phyloP scores from a whole-genome alignment of 2,888 invertebrate genomes.

The Poecilus cupreus region DNA sequence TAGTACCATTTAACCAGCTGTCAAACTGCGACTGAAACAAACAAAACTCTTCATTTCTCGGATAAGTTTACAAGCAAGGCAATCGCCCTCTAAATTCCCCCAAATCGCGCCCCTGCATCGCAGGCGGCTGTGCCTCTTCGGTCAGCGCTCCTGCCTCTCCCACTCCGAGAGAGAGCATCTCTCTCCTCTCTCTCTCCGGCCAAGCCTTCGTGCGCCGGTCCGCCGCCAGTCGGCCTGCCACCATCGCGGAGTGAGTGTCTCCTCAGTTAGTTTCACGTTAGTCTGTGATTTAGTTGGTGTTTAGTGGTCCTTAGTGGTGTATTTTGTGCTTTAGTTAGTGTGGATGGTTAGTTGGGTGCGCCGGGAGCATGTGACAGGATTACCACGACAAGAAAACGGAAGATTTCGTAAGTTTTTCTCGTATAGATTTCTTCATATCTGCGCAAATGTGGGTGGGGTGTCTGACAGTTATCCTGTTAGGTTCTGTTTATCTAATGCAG shows the following conservation, averaged over 20 bases:
- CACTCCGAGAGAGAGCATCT: not conserved
- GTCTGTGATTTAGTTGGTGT: not conserved
- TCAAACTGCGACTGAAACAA: too few species aligned
- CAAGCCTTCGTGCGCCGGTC: not conserved
- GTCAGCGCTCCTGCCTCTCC: not conserved
- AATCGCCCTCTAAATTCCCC: not conserved
- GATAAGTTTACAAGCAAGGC: not conserved
- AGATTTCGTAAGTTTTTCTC: not conserved
- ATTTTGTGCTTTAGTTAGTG: not conserved
- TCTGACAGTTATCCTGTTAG: not conserved
- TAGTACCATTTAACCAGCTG: not conserved
- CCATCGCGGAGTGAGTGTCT: not conserved
- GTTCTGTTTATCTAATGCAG: not conserved
- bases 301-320: not conserved
- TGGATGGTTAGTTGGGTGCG: not conserved
- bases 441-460: not conserved
- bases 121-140: not conserved
- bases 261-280: not conserved
- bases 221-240: not conserved
- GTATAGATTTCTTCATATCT: not conserved
- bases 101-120: constrained; percentile 19
- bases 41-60: too few species aligned
- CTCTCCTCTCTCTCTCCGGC: not conserved
- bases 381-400: not conserved
- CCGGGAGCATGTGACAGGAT: not conserved